phyloP scores from a whole-genome alignment of 2,113 vertebrate species.

The Centropus bengalensis region DNA sequence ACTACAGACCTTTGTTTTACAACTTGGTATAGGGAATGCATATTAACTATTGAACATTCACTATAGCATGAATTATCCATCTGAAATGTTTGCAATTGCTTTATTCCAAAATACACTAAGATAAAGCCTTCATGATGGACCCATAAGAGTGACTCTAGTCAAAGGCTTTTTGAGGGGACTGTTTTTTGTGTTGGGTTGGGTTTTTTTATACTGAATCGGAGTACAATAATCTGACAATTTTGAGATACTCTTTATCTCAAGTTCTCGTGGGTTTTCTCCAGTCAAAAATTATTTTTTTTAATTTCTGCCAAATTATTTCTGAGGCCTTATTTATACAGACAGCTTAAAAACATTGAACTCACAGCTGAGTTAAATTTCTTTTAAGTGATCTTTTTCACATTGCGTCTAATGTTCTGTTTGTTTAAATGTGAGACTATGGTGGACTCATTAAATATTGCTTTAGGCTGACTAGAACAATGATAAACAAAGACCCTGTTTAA shows the following conservation, averaged over 20 bases:
- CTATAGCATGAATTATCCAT: conserved; percentile 20
- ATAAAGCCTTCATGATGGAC: not conserved
- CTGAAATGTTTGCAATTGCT: conserved; percentile 3
- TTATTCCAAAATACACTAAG: conserved; percentile 17
- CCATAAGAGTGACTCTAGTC: not conserved
- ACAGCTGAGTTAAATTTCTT: not conserved
- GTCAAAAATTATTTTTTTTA: not conserved
- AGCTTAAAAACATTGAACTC: not conserved
- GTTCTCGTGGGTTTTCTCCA: not conserved
- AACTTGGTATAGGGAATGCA: conserved; percentile 52
- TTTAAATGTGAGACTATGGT: not conserved
- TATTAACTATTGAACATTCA: conserved; percentile 17
- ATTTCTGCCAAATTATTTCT: not conserved
- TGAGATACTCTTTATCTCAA: not conserved
- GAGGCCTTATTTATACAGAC: not conserved
- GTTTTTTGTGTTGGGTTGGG: not conserved
- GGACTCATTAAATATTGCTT: conserved; percentile 26
- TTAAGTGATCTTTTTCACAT: not conserved
- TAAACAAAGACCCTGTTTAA: conserved; percentile 4
- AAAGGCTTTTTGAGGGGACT: not conserved
- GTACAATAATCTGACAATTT: not conserved
- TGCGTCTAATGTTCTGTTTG: not conserved
- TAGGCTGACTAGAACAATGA: conserved; percentile 14
- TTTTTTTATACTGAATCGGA: not conserved
- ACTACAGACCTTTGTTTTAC: conserved; percentile 47